phyloP scores from a whole-genome alignment of 2,113 vertebrate species.

The Oncorhynchus gorbuscha region DNA sequence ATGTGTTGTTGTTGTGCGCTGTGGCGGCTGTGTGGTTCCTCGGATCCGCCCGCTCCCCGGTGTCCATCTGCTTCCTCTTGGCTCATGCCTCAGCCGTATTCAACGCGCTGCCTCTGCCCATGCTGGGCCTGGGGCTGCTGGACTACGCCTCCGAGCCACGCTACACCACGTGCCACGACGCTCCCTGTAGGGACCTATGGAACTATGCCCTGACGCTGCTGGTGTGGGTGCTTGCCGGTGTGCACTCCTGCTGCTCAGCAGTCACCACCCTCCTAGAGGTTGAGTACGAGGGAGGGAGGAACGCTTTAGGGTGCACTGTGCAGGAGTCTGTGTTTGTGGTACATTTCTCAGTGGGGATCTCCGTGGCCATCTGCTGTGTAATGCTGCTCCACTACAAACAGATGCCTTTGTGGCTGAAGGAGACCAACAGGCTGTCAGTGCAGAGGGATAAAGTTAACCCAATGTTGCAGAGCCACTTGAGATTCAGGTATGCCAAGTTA shows the following conservation, averaged over 20 bases:
- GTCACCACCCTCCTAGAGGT: conserved; percentile 15
- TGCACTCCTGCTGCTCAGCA: conserved; percentile 26
- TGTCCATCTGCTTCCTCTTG: conserved; percentile 54
- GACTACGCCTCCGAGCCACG: neutral
- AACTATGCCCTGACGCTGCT: conserved; percentile 9
- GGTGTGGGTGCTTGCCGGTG: too few relatives aligned
- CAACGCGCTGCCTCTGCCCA: too few relatives aligned
- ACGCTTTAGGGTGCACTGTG: conserved; percentile 50
- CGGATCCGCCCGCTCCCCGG: neutral
- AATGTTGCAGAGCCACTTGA: conserved; percentile 38
- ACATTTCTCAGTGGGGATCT: conserved; percentile 12
- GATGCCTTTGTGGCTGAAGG: conserved; percentile 45
- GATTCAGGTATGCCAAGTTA: neutral
- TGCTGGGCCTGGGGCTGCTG: too few relatives aligned
- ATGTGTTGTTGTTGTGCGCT: conserved; percentile 37
- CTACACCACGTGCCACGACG: rapidly evolving
- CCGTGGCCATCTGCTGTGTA: neutral
- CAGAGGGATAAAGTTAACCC: conserved; percentile 1
- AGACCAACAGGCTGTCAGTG: conserved; percentile 28
- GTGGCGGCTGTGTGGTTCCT: conserved; percentile 40
- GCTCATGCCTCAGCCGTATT: conserved; percentile 39
- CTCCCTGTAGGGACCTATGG: conserved; percentile 19
- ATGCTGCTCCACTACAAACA: conserved; percentile 49
- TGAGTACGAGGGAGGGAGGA: neutral
- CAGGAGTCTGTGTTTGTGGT: conserved; percentile 33